These are phyloP conservation scores for Cynoglossus semilaevis DNA, from an alignment of 2,113 vertebrate genomes.

Conservation along the genomic window DNA sequence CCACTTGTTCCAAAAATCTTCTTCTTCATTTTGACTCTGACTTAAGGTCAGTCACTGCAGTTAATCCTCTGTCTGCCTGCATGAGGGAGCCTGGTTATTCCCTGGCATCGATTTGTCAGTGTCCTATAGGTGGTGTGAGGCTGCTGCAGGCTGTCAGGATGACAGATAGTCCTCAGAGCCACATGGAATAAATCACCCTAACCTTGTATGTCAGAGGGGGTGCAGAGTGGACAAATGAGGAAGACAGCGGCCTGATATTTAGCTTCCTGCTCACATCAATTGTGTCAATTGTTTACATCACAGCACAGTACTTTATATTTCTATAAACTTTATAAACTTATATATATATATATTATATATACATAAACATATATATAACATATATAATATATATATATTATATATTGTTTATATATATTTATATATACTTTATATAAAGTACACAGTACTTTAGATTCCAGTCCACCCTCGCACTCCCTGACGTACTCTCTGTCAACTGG, in stretches of 20 bases:
- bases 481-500: conserved; percentile 41
- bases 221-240: conserved; percentile 12
- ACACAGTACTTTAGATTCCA: conserved; percentile 33
- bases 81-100: conserved; percentile 9
- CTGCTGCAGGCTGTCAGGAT: conserved; percentile 12
- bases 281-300: conserved; percentile 32
- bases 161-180: neutral
- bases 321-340: too few species aligned
- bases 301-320: conserved; percentile 22
- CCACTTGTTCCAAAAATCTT: too few species aligned
- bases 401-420: too few species aligned
- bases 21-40: too few species aligned
- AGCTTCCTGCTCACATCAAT: conserved; percentile 6
- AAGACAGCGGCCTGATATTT: conserved; percentile 17
- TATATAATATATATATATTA: too few species aligned
- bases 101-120: neutral
- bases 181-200: conserved; percentile 9
- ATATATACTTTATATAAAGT: too few species aligned
- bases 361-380: too few species aligned
- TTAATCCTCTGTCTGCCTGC: conserved; percentile 1
- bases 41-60: too few species aligned
- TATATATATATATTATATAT: too few species aligned
- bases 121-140: conserved; percentile 20
- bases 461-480: conserved; percentile 4
- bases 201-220: conserved; percentile 20